Evolutionary conservation across 2,113 vertebrate species (phyloP), one percentile per base, ranked within the genome.

Genomic region (Perccottus glenii): DNA sequence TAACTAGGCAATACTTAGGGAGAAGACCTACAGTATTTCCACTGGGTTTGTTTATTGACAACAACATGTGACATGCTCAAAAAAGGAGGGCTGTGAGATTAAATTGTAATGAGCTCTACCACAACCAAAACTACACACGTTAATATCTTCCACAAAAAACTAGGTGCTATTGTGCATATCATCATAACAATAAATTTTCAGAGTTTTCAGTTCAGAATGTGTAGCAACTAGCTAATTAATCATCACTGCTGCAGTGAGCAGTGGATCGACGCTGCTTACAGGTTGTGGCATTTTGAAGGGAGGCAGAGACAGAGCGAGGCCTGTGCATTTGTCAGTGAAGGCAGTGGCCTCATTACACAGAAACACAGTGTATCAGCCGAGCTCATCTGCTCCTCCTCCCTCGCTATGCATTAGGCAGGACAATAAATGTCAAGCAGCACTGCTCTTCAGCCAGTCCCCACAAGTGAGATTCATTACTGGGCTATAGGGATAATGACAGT

Each of bases 341-440:
- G 67, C 70, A 72, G 65, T 64, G 56, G 77, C 65, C 72, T 85
- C 70, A 85, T 87, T 85, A 83, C 57, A 74, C 1, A n/a, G 64
- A 59, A 73, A 81, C 82, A 81, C 63, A 56, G 49, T 74, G 45
- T 69, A 84, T 87, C 84, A 79, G 66, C 77, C 64, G 58, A 9
- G 50, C 73, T 77, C 81, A 87, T 85, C 84, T 81, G 53, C 58
- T 43, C 72, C 69, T 79, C 77, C 75, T 84, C 75, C 74, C 69
- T 82, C 68, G 56, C 80, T 64, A 66, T 75, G 73, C 79, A 84
- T 84, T 79, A 88, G 75, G 69, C 83, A 75, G 69, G 87, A 90
- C 87, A 90, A 90, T 89, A 91, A 90, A 93, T 89, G 89, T 90
- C 90, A 93, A 90, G 85, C 79, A 83, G 81, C 77, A 72, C 75